Percentiles rank a stretch among this genome's conserved stretches.
These are phyloP conservation scores for Sitta europaea DNA, from an alignment of 2,113 vertebrate species.

Conservation along the genomic window DNA sequence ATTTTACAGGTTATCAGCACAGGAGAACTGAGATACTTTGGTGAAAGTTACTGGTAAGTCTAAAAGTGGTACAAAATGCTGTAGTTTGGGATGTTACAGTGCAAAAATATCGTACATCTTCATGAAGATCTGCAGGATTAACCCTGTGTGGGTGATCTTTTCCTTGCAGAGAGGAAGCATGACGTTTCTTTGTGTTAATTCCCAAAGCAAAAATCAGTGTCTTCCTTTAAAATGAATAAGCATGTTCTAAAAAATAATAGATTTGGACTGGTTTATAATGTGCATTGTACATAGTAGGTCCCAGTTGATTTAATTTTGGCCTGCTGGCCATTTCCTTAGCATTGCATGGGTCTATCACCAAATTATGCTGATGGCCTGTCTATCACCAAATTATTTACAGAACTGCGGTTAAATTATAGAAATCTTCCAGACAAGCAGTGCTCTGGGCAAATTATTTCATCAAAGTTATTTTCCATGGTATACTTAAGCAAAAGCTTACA, in stretches of 20 bases:
- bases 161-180: background rate
- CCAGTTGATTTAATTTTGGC: slow-evolving; percentile 7
- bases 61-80: background rate
- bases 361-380: slow-evolving; percentile 50
- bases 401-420: slow-evolving; percentile 48
- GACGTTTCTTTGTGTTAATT: background rate
- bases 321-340: slow-evolving; percentile 34
- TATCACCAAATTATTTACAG: slow-evolving; percentile 66
- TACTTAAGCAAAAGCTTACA: slow-evolving; percentile 42
- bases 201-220: background rate
- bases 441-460: slow-evolving; percentile 61
- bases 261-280: background rate
- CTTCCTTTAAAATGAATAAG: background rate
- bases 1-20: background rate
- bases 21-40: background rate
- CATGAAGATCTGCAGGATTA: background rate
- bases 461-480: slow-evolving; percentile 39
- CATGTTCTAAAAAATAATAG: background rate
- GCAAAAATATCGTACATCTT: background rate
- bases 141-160: background rate
- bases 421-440: slow-evolving; percentile 37
- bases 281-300: background rate
- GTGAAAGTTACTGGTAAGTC: background rate
- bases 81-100: background rate
- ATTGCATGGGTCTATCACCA: slow-evolving; percentile 20